Conservation (phyloP, 2,113 vertebrate species). For the Phaethon lepturus region DNA sequence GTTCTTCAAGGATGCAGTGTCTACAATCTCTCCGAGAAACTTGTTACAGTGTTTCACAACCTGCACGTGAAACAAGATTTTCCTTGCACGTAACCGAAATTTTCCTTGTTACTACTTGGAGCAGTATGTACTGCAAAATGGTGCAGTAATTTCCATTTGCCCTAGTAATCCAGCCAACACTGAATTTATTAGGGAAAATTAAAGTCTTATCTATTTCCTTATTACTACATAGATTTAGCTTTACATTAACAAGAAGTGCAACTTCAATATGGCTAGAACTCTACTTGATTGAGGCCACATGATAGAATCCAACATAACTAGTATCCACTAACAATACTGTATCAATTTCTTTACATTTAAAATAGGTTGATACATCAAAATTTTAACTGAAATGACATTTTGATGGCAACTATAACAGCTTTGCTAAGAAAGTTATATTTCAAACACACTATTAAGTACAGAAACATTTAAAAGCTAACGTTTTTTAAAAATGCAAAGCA, state of each 20-base stretch:
- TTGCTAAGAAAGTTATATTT: neutral
- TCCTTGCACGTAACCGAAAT: rapidly evolving
- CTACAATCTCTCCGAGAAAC: neutral
- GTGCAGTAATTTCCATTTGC: neutral
- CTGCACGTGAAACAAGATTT: neutral
- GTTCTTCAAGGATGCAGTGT: neutral
- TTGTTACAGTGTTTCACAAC: neutral
- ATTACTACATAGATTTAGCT: neutral
- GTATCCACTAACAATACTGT: neutral
- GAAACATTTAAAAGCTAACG: neutral
- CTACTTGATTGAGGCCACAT: rapidly evolving
- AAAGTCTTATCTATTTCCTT: neutral
- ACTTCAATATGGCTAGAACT: neutral
- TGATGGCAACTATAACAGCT: neutral
- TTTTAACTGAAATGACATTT: neutral
- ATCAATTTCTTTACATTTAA: neutral
- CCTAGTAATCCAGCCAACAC: neutral
- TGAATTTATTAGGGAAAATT: neutral
- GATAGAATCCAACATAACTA: neutral
- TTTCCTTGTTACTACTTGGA: neutral
- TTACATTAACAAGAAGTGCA: neutral
- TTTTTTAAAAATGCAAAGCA: neutral
- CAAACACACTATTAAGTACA: neutral
- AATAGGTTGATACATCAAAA: neutral
- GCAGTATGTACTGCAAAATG: neutral